These are phyloP conservation scores for Ovibos moschatus DNA, from an alignment of 2,113 vertebrate species.

Conservation along the genomic window DNA sequence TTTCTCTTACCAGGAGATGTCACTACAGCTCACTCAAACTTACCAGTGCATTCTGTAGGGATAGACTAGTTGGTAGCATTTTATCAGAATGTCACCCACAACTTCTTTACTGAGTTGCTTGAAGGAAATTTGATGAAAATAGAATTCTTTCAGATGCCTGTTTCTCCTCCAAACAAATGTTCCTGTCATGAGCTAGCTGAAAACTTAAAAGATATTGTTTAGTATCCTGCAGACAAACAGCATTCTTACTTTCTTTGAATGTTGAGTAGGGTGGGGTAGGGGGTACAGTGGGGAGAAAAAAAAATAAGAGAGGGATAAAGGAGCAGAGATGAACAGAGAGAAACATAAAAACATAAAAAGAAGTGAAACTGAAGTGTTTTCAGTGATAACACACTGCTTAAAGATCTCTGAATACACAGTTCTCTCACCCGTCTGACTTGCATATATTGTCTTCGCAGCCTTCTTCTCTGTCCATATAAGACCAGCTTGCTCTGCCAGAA, in stretches of 20 bases:
- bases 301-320: not conserved
- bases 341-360: not conserved
- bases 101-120: not conserved
- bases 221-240: not conserved
- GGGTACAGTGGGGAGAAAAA: not conserved
- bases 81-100: not conserved
- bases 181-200: not conserved
- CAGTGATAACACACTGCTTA: too few relatives aligned
- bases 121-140: not conserved
- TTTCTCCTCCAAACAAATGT: not conserved
- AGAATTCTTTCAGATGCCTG: not conserved
- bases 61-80: not conserved
- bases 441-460: not conserved
- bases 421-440: not conserved
- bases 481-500: not conserved
- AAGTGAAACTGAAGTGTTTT: not conserved
- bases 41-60: not conserved
- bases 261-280: not conserved
- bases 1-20: slow-evolving; percentile 81
- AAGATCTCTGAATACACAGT: not conserved
- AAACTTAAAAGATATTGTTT: not conserved
- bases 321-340: not conserved
- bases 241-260: not conserved
- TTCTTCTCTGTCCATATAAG: not conserved
- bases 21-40: slow-evolving; percentile 77